These are phyloP conservation scores for Orthosia cruda DNA, from an alignment of 2,888 invertebrate genomes.

Conservation along the genomic window DNA sequence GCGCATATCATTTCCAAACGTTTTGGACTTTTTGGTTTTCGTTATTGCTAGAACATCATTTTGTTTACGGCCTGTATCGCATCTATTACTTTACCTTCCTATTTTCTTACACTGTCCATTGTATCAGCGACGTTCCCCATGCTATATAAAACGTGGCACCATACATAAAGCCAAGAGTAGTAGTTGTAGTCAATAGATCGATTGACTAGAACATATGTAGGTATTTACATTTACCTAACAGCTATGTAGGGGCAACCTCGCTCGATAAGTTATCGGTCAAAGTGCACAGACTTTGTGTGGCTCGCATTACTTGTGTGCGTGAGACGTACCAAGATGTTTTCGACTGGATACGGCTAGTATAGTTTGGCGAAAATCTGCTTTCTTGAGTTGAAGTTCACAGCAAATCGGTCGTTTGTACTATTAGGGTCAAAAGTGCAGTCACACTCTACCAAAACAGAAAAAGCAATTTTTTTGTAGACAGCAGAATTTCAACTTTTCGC, in stretches of 20 bases:
- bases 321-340: constrained; percentile 44
- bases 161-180: not conserved
- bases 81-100: not conserved
- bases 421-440: too few species aligned
- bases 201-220: constrained; percentile 49
- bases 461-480: too few species aligned
- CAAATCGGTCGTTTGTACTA: too few species aligned
- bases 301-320: constrained; percentile 66
- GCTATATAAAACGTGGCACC: not conserved
- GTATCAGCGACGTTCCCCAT: not conserved
- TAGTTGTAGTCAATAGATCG: constrained; percentile 48
- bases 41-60: too few species aligned
- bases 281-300: constrained; percentile 67
- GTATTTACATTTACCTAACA: constrained; percentile 64
- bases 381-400: too few species aligned
- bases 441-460: too few species aligned
- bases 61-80: too few species aligned
- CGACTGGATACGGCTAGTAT: constrained; percentile 40
- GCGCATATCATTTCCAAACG: too few species aligned
- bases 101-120: not conserved
- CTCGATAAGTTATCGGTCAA: constrained; percentile 71
- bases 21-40: too few species aligned
- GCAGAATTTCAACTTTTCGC: too few species aligned
- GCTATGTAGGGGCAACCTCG: constrained; percentile 64
- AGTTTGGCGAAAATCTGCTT: not conserved